Conservation (phyloP, 2,888 invertebrate species). For the Cantharis rufa region DNA sequence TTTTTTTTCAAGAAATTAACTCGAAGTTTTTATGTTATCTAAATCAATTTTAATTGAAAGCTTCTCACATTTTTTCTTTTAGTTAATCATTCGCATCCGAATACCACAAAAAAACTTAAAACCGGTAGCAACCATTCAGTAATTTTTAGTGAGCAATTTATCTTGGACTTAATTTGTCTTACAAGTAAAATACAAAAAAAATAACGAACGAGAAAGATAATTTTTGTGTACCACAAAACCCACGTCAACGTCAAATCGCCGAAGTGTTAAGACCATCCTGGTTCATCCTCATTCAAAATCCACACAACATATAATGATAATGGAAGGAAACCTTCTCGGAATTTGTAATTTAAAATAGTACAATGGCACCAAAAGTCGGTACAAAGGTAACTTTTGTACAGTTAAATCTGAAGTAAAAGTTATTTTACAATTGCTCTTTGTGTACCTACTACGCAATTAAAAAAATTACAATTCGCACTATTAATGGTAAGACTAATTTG, state of each 20-base stretch:
- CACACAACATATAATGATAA: neutral
- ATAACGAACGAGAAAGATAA: neutral
- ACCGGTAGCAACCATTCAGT: neutral
- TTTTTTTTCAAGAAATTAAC: neutral
- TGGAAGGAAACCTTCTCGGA: neutral
- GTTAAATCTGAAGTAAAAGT: neutral
- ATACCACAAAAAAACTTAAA: neutral
- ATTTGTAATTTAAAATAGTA: neutral
- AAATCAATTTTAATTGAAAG: neutral
- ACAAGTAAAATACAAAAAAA: neutral
- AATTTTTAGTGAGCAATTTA: neutral
- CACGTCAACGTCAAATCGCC: neutral
- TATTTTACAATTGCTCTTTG: neutral
- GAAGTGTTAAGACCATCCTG: neutral
- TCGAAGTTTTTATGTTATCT: neutral
- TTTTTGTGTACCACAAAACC: neutral
- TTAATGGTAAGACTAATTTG: neutral
- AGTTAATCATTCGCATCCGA: neutral
- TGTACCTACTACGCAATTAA: neutral
- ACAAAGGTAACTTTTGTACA: neutral
- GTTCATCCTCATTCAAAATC: neutral
- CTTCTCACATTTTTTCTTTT: neutral
- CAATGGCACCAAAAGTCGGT: neutral
- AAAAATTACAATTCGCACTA: neutral
- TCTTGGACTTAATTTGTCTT: neutral